Percentiles rank a stretch among this genome's conserved stretches.
phyloP scores from a whole-genome alignment of 2,797 vertebrate species.

The Notolepis coatsorum region DNA sequence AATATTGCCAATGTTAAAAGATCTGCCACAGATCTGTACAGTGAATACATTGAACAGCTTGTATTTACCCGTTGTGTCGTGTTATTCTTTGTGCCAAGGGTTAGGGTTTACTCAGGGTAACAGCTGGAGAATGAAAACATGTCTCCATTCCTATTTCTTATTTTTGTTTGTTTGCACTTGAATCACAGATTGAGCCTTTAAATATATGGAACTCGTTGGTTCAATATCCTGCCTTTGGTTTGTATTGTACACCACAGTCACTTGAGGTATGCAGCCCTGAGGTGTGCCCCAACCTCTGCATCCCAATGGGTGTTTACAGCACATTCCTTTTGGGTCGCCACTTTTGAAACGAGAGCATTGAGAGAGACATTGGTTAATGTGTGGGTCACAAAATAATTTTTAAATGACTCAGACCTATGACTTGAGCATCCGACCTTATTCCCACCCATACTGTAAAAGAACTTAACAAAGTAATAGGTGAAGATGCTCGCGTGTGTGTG shows the following conservation, averaged over 20 bases:
- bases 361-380: slow-evolving; percentile 29
- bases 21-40: too few species aligned
- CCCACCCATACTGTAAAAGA: too few species aligned
- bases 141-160: too few species aligned
- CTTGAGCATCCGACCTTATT: too few species aligned
- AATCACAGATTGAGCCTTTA: slow-evolving; percentile 14
- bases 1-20: too few species aligned
- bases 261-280: slow-evolving; percentile 28
- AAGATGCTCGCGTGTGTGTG: background rate
- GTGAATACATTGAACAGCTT: too few species aligned
- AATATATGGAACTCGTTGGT: slow-evolving; percentile 26
- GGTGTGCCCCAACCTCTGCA: slow-evolving; percentile 21
- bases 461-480: background rate
- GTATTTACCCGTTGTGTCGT: too few species aligned
- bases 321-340: slow-evolving; percentile 45
- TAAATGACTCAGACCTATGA: slow-evolving; percentile 1
- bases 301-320: slow-evolving; percentile 30
- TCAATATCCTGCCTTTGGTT: slow-evolving; percentile 30
- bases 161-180: too few species aligned
- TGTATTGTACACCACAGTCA: slow-evolving; percentile 19
- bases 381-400: slow-evolving; percentile 38
- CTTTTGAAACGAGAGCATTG: slow-evolving; percentile 44
- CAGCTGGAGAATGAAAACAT: too few species aligned
- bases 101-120: too few species aligned
- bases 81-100: too few species aligned